Evolutionary conservation across 2,797 vertebrate species (phyloP), one percentile per base, ranked within the genome.

Genomic region (Lepilemur septentrionalis): DNA sequence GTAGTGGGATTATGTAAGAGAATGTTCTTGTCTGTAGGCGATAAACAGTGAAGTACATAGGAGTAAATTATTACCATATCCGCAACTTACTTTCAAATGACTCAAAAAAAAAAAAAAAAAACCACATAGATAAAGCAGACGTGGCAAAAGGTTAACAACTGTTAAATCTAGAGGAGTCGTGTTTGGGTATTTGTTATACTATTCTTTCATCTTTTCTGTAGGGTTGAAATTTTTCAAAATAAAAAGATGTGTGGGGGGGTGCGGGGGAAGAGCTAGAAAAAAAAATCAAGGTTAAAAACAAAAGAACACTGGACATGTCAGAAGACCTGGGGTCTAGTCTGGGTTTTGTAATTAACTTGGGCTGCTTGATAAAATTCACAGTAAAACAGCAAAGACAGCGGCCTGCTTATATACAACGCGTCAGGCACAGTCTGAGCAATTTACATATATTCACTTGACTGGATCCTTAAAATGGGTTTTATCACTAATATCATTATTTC

Each of bases 401-500:
- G 10, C 5, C 4, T 9, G 23, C 41, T 30, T 28, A 4, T 2
- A 35, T 11, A 41, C 15, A 20, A 4, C 13, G 32, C 61, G 2
- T 28, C 73, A 25, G 72, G 46, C n/a, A 1, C 22, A 13, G 43
- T 48, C 59, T 12, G 32, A 7, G 48, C 11, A 13, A n/a, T 6
- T 30, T 0, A 10, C 1, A 7, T 4, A 6, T 12, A 28, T 48
- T 38, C 30, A 43, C n/a, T 20, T 5, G 25, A 13, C 25, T n/a
- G 72, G 38, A 4, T 65, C 30, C 14, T 91, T 4, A n/a, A 23
- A 5, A 5, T 4, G 30, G 48, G 4, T 10, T 18, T 20, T 41
- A 17, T 30, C 72, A 17, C 25, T 18, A 55, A 23, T 57, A 57
- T 23, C 25, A 9, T 57, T 25, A 9, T 52, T 92, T 89, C 69